Base-by-base conservation (phyloP, 1,140 invertebrate genomes). In the Arctopsyche grandis region DNA sequence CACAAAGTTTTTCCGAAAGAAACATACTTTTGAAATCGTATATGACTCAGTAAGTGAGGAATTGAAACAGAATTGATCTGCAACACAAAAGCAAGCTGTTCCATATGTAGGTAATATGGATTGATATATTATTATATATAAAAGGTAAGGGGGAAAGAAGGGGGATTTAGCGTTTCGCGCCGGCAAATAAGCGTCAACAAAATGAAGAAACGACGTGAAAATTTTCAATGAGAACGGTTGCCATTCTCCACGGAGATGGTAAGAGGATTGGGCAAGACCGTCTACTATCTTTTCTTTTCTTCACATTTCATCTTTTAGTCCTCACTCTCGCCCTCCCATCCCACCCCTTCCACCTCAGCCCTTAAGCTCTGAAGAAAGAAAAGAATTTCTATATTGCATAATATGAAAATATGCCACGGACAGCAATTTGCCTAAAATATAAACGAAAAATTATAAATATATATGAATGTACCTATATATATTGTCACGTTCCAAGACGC, bases 351-450 rank as follows among this genome's bases (percentile, higher is more conserved):
- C 22, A 22, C 5, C 63, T 9, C 12, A 26, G 24, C 21, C 44
- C n/a, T 21, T 52, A 74, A 48, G 69, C 24, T 48, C 24, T 10
- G 19, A 7, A 38, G 21, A 48, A 14, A 71, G 71, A 52, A 56
- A 26, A 74, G 71, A 74, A 56, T n/a, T 74, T 48, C 48, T 56
- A 26, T 24, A 74, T 74, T 74, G 48, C 71, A 74, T 74, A 74
- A 74, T 74, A 22, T n/a, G 16, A 46, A 74, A 46, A 66, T 66
- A 22, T 26, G 10, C 22, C 3, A 29, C 0, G 63, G n/a, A 26
- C 9, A 26, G 3, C 48, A 52, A 52, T 12, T 12, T 16, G 10
- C 48, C 48, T 12, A 16, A 52, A 16, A 52, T 12, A 52, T 12
- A 0, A 60, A 60, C 16, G 3, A 21, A 60, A 21, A 19, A 21